Evolutionary conservation across 2,113 vertebrate genomes (phyloP), one percentile per base, ranked within the genome.

Genomic region (Colossoma macropomum): DNA sequence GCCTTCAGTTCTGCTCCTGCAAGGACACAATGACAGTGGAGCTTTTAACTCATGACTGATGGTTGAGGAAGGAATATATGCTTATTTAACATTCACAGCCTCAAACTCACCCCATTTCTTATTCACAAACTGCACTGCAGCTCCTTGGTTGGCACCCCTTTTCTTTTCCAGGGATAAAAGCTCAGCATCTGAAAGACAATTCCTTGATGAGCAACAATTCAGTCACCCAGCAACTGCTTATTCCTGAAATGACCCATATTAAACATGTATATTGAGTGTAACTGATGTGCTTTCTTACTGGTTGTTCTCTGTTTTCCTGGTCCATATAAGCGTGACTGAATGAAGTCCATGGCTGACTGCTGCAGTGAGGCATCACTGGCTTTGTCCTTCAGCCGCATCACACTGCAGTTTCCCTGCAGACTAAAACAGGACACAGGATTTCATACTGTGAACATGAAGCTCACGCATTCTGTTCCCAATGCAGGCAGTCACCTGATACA

Each of bases 141-240:
- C 94, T 63, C 94, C 93, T 91, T 97, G 96, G 19, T 93, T 87
- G 0, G 7, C 50, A 3, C 81, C 89, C 38, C 80, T 96, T 93
- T 99, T 99, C 71, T 95, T 96, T 71, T 93, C 87, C 56, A 98
- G 86, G 3, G 97, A 99, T 60, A 98, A 96, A 90, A 96, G 91
- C 23, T 97, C 91, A 45, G 95, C 96, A 75, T 89, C 98, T 99
- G 92, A 32, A 90, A 0, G 0, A 70, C 83, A 81, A 11, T 41
- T 28, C 48, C 21, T 13, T 21, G 19, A 8, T 82, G 0, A 70
- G 34, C 4, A 52, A 52, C 28, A 68, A n/a, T 62, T 7, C 28
- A 15, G 15, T 76, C 16, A 15, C 0, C 56, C 54, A 27, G 54
- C 15, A n/a, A 59, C 8, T 2, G 45, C 19, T 38, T 38, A 25